These are phyloP conservation scores for Hypsopygia costalis DNA, from an alignment of 2,888 invertebrate species.

Conservation along the genomic window DNA sequence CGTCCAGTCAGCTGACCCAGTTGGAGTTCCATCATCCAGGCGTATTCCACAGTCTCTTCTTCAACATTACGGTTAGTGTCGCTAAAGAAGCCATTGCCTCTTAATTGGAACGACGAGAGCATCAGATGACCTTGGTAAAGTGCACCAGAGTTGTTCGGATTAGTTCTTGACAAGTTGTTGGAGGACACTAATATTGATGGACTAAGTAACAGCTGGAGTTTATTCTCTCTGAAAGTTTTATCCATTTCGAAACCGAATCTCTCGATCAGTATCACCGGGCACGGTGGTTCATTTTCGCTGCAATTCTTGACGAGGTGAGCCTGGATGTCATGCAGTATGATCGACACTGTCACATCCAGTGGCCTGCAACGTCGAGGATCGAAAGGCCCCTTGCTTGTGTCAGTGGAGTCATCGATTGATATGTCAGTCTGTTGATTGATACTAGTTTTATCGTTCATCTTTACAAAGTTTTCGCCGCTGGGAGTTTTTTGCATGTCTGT, in stretches of 20 bases:
- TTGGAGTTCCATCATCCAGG: constrained; percentile 97
- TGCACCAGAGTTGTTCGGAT: constrained; percentile 56
- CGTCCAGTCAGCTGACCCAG: constrained; percentile 96
- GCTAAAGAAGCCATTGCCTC: constrained; percentile 98
- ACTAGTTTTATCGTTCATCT: constrained; percentile 60
- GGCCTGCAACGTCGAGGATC: constrained; percentile 95
- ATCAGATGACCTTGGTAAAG: constrained; percentile 92
- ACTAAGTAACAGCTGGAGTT: constrained; percentile 92
- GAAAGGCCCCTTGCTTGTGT: constrained; percentile 83
- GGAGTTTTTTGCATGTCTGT: constrained; percentile 92
- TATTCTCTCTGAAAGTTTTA: constrained; percentile 94
- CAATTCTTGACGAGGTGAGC: constrained; percentile 97
- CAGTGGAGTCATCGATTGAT: constrained; percentile 83
- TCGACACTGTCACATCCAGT: constrained; percentile 93
- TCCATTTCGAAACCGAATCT: constrained; percentile 98
- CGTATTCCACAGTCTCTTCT: constrained; percentile 97
- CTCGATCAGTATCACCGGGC: constrained; percentile 93
- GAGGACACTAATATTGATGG: constrained; percentile 92
- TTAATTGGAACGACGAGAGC: constrained; percentile 91
- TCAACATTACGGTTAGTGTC: constrained; percentile 93
- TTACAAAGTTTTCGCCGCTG: constrained; percentile 60
- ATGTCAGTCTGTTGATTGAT: constrained; percentile 75
- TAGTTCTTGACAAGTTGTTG: constrained; percentile 86
- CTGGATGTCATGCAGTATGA: constrained; percentile 97
- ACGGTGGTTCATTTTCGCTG: constrained; percentile 93